phyloP scores from a whole-genome alignment of 2,888 invertebrate genomes.

The Limnephilus rhombicus region DNA sequence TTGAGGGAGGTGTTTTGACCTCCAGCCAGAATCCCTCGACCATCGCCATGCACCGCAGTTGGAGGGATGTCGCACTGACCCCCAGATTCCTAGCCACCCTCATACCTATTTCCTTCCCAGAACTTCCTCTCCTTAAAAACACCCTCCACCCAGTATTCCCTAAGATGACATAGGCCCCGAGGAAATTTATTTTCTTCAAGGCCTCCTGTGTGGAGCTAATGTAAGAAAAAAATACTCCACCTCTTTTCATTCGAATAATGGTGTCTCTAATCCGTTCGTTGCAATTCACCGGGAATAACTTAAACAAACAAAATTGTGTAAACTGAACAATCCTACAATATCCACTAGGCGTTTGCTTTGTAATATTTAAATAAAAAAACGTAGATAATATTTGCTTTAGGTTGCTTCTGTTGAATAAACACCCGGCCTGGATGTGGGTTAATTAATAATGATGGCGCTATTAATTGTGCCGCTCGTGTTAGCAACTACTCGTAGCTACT shows the following conservation, averaged over 20 bases:
- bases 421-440: not conserved
- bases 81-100: no score
- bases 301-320: not conserved
- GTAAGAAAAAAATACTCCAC: not conserved
- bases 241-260: not conserved
- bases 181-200: no score
- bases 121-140: no score
- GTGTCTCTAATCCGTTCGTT: not conserved
- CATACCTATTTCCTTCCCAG: no score
- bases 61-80: no score
- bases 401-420: conserved; percentile 2
- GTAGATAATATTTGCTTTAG: not conserved
- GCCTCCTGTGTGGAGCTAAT: no score
- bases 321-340: not conserved
- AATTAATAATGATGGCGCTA: conserved; percentile 7
- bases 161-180: no score
- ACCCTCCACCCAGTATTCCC: no score
- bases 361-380: not conserved
- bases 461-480: not conserved
- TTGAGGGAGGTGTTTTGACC: no score
- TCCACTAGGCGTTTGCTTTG: not conserved
- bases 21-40: no score
- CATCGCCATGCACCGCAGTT: no score
- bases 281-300: not conserved
- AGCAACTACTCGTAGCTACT: not conserved